These are phyloP conservation scores for Probosciger aterrimus DNA, from an alignment of 2,113 vertebrate genomes.

Conservation along the genomic window DNA sequence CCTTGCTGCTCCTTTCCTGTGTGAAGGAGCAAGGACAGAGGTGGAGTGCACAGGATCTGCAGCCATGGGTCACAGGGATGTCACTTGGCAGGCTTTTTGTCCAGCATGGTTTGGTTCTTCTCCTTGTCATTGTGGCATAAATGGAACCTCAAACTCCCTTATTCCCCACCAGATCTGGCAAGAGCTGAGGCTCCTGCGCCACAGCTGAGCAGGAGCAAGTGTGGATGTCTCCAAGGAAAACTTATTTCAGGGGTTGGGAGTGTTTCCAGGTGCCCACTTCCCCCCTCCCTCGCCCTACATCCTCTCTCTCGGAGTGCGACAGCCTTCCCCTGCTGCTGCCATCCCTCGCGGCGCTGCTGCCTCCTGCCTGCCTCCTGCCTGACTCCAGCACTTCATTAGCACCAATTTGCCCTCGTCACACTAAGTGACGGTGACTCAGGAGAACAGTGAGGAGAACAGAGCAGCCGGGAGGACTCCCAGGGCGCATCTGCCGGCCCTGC, in stretches of 20 bases:
- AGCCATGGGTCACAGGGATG: rapidly evolving
- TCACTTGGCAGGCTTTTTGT: not conserved
- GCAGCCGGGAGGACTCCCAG: not conserved
- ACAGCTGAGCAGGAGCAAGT: rapidly evolving
- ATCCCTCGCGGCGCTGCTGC: not conserved
- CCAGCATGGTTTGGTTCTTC: rapidly evolving
- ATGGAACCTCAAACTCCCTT: not conserved
- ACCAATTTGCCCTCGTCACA: conserved; percentile 57
- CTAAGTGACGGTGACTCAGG: conserved; percentile 34
- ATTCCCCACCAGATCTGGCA: not conserved
- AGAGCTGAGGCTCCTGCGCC: rapidly evolving
- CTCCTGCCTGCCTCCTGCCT: not conserved
- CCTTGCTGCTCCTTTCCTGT: not conserved
- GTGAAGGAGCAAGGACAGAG: rapidly evolving
- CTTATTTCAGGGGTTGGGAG: not conserved
- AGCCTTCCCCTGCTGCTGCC: not conserved
- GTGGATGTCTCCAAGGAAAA: not conserved
- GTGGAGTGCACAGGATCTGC: not conserved
- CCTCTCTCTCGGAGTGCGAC: not conserved
- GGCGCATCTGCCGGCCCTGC: not conserved
- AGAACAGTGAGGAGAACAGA: not conserved
- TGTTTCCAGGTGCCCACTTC: not conserved
- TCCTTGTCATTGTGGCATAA: rapidly evolving
- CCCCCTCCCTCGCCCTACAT: rapidly evolving
- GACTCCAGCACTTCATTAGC: conserved; percentile 63